Conservation (phyloP, 2,113 vertebrate species). For the Oryctolagus cuniculus region DNA sequence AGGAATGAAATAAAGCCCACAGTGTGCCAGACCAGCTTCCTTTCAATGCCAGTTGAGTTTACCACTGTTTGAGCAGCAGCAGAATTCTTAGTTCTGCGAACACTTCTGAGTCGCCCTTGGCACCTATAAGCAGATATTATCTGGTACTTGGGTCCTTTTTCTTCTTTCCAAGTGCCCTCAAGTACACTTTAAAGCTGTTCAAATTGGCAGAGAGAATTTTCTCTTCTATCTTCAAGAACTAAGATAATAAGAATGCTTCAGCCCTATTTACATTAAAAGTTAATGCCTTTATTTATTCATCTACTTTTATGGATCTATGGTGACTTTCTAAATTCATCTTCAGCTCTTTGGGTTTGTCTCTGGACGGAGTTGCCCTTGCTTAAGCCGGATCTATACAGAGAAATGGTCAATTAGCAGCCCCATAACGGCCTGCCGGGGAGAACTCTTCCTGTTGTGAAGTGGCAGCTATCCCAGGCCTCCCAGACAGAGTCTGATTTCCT, state of each 20-base stretch:
- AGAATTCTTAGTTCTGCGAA: background rate
- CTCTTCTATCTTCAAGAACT: slow-evolving; percentile 70
- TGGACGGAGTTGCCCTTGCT: slow-evolving; percentile 44
- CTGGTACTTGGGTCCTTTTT: slow-evolving; percentile 61
- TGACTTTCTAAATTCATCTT: slow-evolving; percentile 65
- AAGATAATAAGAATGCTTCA: slow-evolving; percentile 62
- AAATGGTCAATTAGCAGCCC: slow-evolving; percentile 63
- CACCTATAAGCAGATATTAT: slow-evolving; percentile 63
- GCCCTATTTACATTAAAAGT: slow-evolving; percentile 79
- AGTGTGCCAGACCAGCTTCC: background rate
- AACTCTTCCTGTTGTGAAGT: slow-evolving; percentile 61
- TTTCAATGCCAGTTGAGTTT: background rate
- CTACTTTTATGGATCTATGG: slow-evolving; percentile 69
- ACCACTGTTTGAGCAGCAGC: background rate
- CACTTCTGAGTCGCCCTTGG: slow-evolving; percentile 41
- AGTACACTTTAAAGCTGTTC: slow-evolving; percentile 74
- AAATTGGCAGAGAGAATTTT: slow-evolving; percentile 72
- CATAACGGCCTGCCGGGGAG: background rate
- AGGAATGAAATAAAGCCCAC: too few species aligned
- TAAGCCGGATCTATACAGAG: slow-evolving; percentile 4
- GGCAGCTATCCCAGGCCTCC: slow-evolving; percentile 65
- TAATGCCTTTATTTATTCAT: slow-evolving; percentile 81
- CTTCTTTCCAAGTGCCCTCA: slow-evolving; percentile 70
- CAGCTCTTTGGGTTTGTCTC: slow-evolving; percentile 68
- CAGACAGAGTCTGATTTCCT: slow-evolving; percentile 20